These are phyloP conservation scores for Amphilophus citrinellus DNA, from an alignment of 2,113 vertebrate genomes.

Conservation along the genomic window DNA sequence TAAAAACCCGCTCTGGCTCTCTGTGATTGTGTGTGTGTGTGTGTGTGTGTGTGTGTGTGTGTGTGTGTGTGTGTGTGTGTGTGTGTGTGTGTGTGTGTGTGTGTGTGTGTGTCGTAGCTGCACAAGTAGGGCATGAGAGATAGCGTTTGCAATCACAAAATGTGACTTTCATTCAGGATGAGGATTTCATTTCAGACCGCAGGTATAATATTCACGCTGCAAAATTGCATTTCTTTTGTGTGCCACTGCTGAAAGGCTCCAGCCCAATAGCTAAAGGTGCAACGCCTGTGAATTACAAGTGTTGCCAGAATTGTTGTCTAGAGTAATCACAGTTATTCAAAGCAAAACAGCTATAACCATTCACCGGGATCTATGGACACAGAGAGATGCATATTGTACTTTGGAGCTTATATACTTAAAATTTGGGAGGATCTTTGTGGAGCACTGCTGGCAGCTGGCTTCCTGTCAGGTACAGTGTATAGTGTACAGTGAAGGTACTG, in stretches of 20 bases:
- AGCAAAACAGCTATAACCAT: constrained; percentile 36
- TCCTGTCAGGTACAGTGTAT: neutral
- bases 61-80: neutral
- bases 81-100: neutral
- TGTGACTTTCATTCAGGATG: constrained; percentile 50
- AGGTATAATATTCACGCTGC: constrained; percentile 59
- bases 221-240: constrained; percentile 68
- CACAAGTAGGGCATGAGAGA: constrained; percentile 16
- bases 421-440: constrained; percentile 11
- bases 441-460: neutral
- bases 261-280: constrained; percentile 35
- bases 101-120: neutral
- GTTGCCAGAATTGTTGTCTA: constrained; percentile 44
- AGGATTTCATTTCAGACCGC: constrained; percentile 63
- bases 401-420: neutral
- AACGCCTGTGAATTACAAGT: constrained; percentile 49
- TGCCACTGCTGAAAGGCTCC: constrained; percentile 40
- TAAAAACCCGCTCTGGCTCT: constrained; percentile 30
- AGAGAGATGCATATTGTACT: neutral
- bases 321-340: constrained; percentile 54
- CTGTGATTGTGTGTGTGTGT: too few relatives aligned
- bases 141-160: constrained; percentile 55
- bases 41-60: too few relatives aligned
- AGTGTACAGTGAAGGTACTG: neutral
- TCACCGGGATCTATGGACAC: constrained; percentile 26